A percentile compares a stretch with the other conserved stretches of the same genome.
These are phyloP conservation scores for Harpalus rubripes DNA, from an alignment of 2,888 invertebrate genomes.

Conservation along the genomic window DNA sequence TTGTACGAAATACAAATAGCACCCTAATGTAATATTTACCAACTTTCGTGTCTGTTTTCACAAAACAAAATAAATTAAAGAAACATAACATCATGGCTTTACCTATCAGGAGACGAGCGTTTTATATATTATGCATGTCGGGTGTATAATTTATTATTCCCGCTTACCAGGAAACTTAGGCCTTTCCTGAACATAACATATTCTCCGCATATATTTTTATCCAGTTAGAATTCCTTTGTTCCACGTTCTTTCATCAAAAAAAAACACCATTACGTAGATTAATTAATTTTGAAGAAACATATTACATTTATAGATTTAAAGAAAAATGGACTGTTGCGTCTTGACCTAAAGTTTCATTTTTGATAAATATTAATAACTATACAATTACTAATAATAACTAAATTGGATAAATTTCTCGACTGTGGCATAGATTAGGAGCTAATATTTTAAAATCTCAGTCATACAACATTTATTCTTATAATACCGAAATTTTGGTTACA, in stretches of 20 bases:
- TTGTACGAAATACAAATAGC: neutral
- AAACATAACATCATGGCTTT: constrained; percentile 13
- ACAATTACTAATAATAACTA: no score
- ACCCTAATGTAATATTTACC: neutral
- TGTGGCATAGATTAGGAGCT: no score
- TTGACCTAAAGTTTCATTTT: no score
- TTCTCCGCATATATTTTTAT: neutral
- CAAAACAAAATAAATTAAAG: neutral
- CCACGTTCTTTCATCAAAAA: neutral
- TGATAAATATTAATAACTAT: no score
- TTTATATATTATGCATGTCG: constrained; percentile 11
- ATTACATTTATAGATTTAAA: neutral
- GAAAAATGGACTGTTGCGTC: no score
- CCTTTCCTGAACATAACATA: neutral
- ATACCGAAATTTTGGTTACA: no score
- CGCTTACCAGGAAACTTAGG: neutral
- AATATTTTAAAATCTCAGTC: neutral
- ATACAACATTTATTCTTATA: no score
- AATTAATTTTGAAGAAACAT: neutral
- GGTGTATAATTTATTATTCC: constrained; percentile 9
- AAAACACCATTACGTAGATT: neutral
- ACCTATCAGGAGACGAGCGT: neutral
- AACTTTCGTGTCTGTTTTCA: neutral
- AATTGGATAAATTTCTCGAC: no score
- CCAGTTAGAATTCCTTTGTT: neutral